Evolutionary conservation across 1,140 invertebrate genomes (phyloP).

Genomic region (Muscidifurax raptorellus): DNA sequence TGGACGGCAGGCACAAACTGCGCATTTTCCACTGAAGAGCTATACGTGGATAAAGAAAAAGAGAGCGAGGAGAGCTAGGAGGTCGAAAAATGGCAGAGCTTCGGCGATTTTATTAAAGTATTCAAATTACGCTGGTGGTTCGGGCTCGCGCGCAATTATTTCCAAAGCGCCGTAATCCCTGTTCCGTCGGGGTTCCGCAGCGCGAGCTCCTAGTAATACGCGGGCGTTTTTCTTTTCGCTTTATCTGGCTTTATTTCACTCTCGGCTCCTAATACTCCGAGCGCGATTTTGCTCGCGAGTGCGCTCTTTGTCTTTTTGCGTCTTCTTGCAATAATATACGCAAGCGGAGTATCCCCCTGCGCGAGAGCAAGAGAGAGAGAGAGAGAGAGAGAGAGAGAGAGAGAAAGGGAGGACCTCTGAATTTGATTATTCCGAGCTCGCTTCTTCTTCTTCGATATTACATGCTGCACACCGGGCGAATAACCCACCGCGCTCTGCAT

Average conservation of each 20-base stretch:
- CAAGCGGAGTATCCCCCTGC: neutral
- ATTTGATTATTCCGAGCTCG: slow-evolving; percentile 37
- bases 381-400: neutral
- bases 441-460: slow-evolving; percentile 32
- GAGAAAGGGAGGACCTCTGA: neutral
- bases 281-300: neutral
- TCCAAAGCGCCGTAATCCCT: slow-evolving; percentile 24
- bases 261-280: neutral
- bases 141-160: slow-evolving; percentile 29
- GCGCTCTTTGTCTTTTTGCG: neutral
- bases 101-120: slow-evolving; percentile 45
- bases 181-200: neutral
- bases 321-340: slow-evolving; percentile 17
- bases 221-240: neutral
- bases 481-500: neutral
- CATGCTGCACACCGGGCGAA: neutral
- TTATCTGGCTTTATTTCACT: slow-evolving; percentile 14
- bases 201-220: neutral
- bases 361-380: too few relatives aligned
- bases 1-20: neutral
- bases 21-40: neutral
- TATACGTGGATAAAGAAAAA: neutral
- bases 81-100: neutral
- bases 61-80: neutral
- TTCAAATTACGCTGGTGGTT: slow-evolving; percentile 37